Base-by-base conservation (phyloP, 2,113 vertebrate genomes). In the Glaucidium brasilianum region DNA sequence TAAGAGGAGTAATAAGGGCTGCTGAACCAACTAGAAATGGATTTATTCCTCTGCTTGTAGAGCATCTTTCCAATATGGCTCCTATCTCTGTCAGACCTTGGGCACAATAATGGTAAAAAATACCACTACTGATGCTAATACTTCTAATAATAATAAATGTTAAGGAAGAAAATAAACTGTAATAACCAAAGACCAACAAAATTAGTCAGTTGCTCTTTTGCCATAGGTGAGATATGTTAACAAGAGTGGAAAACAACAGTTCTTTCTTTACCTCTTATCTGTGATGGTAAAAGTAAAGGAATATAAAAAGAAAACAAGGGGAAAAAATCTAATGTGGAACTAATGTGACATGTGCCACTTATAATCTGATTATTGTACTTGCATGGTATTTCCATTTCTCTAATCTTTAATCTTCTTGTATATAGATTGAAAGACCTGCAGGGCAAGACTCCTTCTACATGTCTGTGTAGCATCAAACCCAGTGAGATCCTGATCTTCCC, bases 261-360 rank as follows among this genome's bases (percentile, higher is more conserved):
- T 74, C 77, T 71, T 91, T 91, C 80, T 90, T 94, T 81, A 92
- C 35, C 18, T 74, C 76, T 88, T 91, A 60, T 87, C 80, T 95
- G 63, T 62, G 21, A 25, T 88, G 35, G 56, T 41, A 88, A 82
- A 14, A 91, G 73, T 60, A 92, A 95, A 95, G 34, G 32, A 87
- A 67, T 45, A 20, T 56, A 90, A 88, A 69, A 82, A 56, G 91
- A 94, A 91, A 95, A 91, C 49, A 79, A 88, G 35, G 22, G 18
- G 4, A 7, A 2, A 53, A 72, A 92, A 64, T 39, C 77, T 87
- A 73, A 90, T 69, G 87, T 56, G 67, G 94, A 97, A 97, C 96
- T 96, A 96, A 96, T 93, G 81, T 2, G 19, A 95, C 87, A 96
- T 95, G 96, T 88, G 66, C 87, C 67, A 81, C 90, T 96, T 96